phyloP scores from a whole-genome alignment of 2,113 vertebrate species.

The Kobus ellipsiprymnus region DNA sequence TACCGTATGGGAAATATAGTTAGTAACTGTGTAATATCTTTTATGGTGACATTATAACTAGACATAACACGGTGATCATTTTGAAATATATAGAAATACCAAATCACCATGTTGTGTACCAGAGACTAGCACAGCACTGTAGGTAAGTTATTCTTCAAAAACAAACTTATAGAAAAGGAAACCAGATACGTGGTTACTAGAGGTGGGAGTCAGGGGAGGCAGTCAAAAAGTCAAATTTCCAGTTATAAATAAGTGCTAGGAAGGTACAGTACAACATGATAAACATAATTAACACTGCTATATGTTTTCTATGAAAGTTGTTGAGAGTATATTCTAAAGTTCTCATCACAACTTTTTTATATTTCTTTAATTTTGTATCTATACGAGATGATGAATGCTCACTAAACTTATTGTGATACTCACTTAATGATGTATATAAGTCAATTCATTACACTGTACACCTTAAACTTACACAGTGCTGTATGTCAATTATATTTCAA shows the following conservation, averaged over 20 bases:
- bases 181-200: neutral
- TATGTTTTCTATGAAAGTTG: neutral
- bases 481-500: neutral
- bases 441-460: neutral
- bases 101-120: neutral
- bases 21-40: neutral
- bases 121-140: neutral
- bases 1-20: neutral
- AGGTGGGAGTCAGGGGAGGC: neutral
- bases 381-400: neutral
- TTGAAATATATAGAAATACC: neutral
- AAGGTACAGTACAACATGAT: neutral
- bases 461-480: neutral
- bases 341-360: neutral
- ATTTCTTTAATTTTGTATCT: neutral
- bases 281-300: neutral
- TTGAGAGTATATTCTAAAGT: neutral
- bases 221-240: neutral
- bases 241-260: neutral
- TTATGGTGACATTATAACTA: neutral
- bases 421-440: neutral
- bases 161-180: neutral
- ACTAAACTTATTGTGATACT: neutral
- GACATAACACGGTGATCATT: neutral
- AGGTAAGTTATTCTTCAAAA: neutral